Evolutionary conservation across 2,797 vertebrate species (phyloP).

Genomic region (Poecilia wingei): DNA sequence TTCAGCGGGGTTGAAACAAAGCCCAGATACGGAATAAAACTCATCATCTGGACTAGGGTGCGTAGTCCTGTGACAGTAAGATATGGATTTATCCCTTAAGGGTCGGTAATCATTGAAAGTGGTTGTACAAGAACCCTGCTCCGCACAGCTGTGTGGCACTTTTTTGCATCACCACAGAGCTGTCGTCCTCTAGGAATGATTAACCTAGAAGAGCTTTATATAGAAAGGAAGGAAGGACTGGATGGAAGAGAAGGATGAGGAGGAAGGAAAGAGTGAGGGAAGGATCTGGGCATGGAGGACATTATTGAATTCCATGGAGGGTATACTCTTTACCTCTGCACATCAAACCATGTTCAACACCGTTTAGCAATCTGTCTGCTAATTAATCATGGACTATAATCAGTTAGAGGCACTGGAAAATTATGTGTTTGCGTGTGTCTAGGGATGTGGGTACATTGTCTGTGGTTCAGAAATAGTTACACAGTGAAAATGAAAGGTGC

Average conservation of each 20-base stretch:
- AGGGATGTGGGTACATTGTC: constrained; percentile 11
- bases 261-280: constrained; percentile 46
- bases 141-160: constrained; percentile 71
- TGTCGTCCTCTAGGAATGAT: constrained; percentile 83
- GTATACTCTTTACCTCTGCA: constrained; percentile 73
- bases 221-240: constrained; percentile 72
- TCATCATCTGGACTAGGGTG: constrained; percentile 39
- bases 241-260: constrained; percentile 63
- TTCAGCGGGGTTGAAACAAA: constrained; percentile 39
- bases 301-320: constrained; percentile 71
- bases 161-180: constrained; percentile 54
- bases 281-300: constrained; percentile 62
- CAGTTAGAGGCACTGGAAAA: constrained; percentile 64
- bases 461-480: constrained; percentile 24
- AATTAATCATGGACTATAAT: constrained; percentile 80
- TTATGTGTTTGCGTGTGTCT: constrained; percentile 18
- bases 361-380: constrained; percentile 80
- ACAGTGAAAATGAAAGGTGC: constrained; percentile 23
- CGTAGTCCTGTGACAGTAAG: constrained; percentile 15
- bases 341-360: constrained; percentile 67
- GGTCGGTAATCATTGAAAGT: constrained; percentile 59
- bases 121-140: constrained; percentile 51
- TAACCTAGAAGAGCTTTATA: constrained; percentile 84
- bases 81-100: constrained; percentile 56
- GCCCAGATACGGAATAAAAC: constrained; percentile 30